Base-by-base conservation (phyloP, 2,113 vertebrate species). In the Gobius niger region DNA sequence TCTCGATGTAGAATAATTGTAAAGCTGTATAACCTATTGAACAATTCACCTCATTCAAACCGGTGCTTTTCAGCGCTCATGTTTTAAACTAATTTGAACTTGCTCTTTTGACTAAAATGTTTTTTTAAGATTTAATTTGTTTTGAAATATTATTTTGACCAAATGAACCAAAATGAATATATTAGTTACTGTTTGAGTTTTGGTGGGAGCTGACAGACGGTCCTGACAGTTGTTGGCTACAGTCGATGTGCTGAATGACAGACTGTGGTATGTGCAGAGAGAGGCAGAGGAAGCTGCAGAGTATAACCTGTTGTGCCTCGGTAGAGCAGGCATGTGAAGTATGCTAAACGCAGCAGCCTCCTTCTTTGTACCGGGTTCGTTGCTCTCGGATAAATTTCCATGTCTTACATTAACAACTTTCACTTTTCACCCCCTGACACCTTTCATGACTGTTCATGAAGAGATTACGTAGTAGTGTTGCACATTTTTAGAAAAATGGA, bases 181-280 rank as follows among this genome's bases (percentile, higher is more conserved):
- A 34, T 34, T 34, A 34, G 24, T 34, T 34, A 34, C 1, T 34
- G 24, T 34, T 34, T 34, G 24, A 34, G 24, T 34, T 34, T 4
- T 34, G 24, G 24, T 34, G 5, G 1, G 24, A 56, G 70, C 42
- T 69, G 77, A 72, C 68, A 70, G 67, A 76, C 9, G 0, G 76
- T 1, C 56, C 3, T 14, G 62, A 47, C 78, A 74, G 72, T 69
- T 78, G 79, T 73, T 8, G 5, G 40, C 51, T 70, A 40, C 65
- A 79, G 71, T 69, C 67, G 66, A 85, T 19, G 70, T 75, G 65
- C 46, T 81, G 81, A 89, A 77, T 81, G 83, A 88, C 64, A 75
- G 67, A 79, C 61, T 64, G 61, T 67, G 66, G 59, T 64, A 65
- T 75, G 68, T 65, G 67, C 34, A 63, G 19, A 67, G 65, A 51